phyloP scores from a whole-genome alignment of 1,140 invertebrate species.

The Argopecten irradians region DNA sequence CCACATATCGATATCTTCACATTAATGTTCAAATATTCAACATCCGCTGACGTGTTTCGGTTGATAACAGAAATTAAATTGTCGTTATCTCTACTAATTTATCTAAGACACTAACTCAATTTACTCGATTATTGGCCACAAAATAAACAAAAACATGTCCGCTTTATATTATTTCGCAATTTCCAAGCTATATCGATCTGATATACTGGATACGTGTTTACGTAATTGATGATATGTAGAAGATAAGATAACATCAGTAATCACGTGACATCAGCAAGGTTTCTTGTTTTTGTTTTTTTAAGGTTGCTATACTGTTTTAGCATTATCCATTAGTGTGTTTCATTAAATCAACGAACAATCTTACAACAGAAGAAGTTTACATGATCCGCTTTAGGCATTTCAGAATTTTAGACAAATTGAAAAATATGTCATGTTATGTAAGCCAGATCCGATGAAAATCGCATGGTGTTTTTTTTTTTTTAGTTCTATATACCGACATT shows the following conservation, averaged over 20 bases:
- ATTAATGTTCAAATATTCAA: not conserved
- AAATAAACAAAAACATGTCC: not conserved
- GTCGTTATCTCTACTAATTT: not conserved
- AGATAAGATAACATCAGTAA: not conserved
- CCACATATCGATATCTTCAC: not conserved
- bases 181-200: not conserved
- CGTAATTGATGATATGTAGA: not conserved
- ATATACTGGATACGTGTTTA: not conserved
- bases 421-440: too few species aligned
- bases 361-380: too few species aligned
- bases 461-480: too few species aligned
- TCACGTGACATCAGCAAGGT: too few species aligned
- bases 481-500: too few species aligned
- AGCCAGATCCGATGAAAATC: too few species aligned
- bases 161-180: not conserved
- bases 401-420: too few species aligned
- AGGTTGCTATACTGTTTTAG: too few species aligned
- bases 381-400: too few species aligned
- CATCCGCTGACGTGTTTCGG: not conserved
- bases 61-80: not conserved
- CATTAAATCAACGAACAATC: too few species aligned
- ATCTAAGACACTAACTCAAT: not conserved
- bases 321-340: too few species aligned
- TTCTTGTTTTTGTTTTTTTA: too few species aligned
- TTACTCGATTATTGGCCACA: not conserved